phyloP scores from a whole-genome alignment of 2,888 invertebrate genomes.

The Acleris holmiana region DNA sequence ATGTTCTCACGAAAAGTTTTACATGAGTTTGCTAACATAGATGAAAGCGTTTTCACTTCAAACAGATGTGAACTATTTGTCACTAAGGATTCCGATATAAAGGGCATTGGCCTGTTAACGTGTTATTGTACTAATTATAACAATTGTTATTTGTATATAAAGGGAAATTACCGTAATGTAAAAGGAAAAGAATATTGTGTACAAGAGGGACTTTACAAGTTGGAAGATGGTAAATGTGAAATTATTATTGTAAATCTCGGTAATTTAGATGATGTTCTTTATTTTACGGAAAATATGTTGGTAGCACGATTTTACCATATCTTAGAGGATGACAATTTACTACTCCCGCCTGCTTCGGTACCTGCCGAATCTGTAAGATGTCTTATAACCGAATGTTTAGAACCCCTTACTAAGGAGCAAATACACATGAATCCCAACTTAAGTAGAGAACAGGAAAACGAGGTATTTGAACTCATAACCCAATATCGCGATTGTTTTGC shows the following conservation, averaged over 20 bases:
- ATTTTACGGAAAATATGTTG: background rate
- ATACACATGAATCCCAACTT: background rate
- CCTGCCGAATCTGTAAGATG: background rate
- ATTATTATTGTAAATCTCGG: constrained; percentile 1
- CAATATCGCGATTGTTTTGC: constrained; percentile 17
- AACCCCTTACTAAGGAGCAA: background rate
- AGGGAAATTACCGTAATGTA: too few species aligned
- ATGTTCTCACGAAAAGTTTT: too few species aligned
- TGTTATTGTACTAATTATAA: too few species aligned
- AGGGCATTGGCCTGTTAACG: too few species aligned
- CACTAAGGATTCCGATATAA: too few species aligned
- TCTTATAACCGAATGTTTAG: background rate
- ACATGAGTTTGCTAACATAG: too few species aligned
- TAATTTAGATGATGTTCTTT: background rate
- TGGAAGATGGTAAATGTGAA: background rate
- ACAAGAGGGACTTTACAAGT: constrained; percentile 16
- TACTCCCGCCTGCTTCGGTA: background rate
- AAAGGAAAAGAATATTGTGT: constrained; percentile 6
- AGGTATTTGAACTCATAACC: constrained; percentile 6
- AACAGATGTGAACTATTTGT: too few species aligned
- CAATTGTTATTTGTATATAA: too few species aligned
- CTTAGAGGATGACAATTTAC: too few species aligned
- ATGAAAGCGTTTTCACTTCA: too few species aligned
- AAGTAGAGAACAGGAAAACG: background rate
- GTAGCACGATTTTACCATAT: too few species aligned